Evolutionary conservation across 2,797 vertebrate genomes (phyloP).

Genomic region (Philypnodon macrostomus): DNA sequence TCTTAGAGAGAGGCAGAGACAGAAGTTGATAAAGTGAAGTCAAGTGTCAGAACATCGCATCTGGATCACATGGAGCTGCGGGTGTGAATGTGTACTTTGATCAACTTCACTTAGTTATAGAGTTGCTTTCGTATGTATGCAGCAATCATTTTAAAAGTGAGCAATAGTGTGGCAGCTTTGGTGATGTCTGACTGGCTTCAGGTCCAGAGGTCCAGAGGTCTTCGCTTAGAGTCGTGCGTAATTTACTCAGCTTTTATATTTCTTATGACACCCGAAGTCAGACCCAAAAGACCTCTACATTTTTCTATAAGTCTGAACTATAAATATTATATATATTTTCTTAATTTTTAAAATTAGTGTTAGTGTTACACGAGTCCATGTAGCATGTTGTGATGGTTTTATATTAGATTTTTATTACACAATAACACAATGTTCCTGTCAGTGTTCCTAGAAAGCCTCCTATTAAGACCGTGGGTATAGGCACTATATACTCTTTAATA

Average conservation of each 20-base stretch:
- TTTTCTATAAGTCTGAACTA: too few species aligned
- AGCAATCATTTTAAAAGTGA: constrained; percentile 46
- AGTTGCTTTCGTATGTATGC: constrained; percentile 31
- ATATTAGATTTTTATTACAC: constrained; percentile 35
- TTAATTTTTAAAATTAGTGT: too few species aligned
- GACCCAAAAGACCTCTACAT: too few species aligned
- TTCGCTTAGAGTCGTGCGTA: constrained; percentile 50
- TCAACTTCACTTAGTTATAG: constrained; percentile 44
- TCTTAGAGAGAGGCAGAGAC: constrained; percentile 64
- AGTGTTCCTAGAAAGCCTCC: constrained; percentile 39
- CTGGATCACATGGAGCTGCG: constrained; percentile 42
- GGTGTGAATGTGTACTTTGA: constrained; percentile 33
- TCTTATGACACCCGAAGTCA: too few species aligned
- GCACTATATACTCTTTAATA: background rate
- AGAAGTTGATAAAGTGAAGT: constrained; percentile 66
- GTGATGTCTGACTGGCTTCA: constrained; percentile 49
- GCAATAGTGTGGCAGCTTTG: constrained; percentile 49
- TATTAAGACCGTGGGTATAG: constrained; percentile 1
- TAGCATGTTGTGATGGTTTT: constrained; percentile 32
- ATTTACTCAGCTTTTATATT: constrained; percentile 52
- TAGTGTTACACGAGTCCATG: too few species aligned
- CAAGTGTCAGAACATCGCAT: constrained; percentile 54
- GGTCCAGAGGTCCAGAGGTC: constrained; percentile 50
- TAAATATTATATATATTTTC: too few species aligned
- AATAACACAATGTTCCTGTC: constrained; percentile 17